Evolutionary conservation across 2,888 invertebrate genomes (phyloP).

Genomic region (Lycia hirtaria): DNA sequence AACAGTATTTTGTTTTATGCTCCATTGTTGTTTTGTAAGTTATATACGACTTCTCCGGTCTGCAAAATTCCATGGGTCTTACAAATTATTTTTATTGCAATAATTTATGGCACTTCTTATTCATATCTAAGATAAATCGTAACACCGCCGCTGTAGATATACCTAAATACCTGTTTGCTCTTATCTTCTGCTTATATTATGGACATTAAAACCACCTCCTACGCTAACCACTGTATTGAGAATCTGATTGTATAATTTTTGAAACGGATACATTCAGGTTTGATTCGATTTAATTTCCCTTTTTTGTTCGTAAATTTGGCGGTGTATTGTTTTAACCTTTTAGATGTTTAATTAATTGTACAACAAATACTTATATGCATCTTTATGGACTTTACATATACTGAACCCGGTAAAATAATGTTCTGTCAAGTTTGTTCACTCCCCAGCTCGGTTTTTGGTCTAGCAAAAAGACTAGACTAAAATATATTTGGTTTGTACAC

Average conservation of each 20-base stretch:
- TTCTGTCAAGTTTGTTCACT: too few species aligned
- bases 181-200: background rate
- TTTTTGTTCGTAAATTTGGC: background rate
- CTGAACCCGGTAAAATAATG: too few species aligned
- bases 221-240: background rate
- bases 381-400: too few species aligned
- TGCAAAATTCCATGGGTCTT: background rate
- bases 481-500: too few species aligned
- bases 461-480: too few species aligned
- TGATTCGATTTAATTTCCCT: conserved; percentile 20
- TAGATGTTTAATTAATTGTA: background rate
- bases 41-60: too few species aligned
- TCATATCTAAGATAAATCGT: background rate
- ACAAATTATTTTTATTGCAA: background rate
- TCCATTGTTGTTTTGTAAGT: too few species aligned
- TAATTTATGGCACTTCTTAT: background rate
- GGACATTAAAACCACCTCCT: background rate
- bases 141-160: background rate
- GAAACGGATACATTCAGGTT: conserved; percentile 16
- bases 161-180: background rate
- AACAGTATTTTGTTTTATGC: too few species aligned
- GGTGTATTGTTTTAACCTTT: conserved; percentile 1
- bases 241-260: background rate
- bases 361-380: background rate
- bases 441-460: too few species aligned